A percentile compares a stretch with the other conserved stretches of the same genome.
Evolutionary conservation across 2,888 invertebrate species (phyloP).

Genomic region (Nipponacmea schrenckii): DNA sequence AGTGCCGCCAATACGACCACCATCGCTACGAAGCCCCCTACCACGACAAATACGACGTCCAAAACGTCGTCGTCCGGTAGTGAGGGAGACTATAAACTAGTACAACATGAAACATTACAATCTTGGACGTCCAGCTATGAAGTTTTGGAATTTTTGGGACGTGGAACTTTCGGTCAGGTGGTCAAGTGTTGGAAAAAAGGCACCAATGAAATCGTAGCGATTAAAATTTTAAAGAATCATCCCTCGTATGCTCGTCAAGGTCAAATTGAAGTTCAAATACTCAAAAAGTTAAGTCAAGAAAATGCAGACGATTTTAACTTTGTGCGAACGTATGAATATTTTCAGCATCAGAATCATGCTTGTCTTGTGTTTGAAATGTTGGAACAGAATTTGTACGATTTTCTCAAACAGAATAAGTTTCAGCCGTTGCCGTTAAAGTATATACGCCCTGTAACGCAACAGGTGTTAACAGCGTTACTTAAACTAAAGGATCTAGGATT

Average conservation of each 20-base stretch:
- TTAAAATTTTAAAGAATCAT: constrained; percentile 99
- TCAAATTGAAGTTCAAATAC: constrained; percentile 91
- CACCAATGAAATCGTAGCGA: constrained; percentile 99
- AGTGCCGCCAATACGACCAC: constrained; percentile 46
- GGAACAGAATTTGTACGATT: constrained; percentile 99
- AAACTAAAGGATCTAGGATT: constrained; percentile 97
- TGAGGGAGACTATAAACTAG: constrained; percentile 98
- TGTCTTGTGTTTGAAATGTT: constrained; percentile 99
- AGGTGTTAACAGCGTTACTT: constrained; percentile 85
- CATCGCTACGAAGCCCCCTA: constrained; percentile 30
- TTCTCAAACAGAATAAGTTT: constrained; percentile 99
- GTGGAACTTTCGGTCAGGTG: constrained; percentile 98
- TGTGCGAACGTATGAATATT: constrained; percentile 99
- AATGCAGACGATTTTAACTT: constrained; percentile 86
- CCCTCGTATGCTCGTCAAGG: constrained; percentile 99
- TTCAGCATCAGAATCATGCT: constrained; percentile 99
- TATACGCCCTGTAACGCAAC: constrained; percentile 98
- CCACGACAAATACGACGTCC: constrained; percentile 46
- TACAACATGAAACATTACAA: constrained; percentile 96
- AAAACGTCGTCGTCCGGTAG: constrained; percentile 56
- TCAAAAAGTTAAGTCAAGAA: constrained; percentile 69
- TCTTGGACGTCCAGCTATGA: constrained; percentile 92
- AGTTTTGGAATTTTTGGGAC: constrained; percentile 98
- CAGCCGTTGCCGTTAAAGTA: constrained; percentile 97
- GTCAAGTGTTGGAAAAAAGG: constrained; percentile 99